Conservation (phyloP, 2,888 invertebrate species). For the Chymomyza fuscimana region DNA sequence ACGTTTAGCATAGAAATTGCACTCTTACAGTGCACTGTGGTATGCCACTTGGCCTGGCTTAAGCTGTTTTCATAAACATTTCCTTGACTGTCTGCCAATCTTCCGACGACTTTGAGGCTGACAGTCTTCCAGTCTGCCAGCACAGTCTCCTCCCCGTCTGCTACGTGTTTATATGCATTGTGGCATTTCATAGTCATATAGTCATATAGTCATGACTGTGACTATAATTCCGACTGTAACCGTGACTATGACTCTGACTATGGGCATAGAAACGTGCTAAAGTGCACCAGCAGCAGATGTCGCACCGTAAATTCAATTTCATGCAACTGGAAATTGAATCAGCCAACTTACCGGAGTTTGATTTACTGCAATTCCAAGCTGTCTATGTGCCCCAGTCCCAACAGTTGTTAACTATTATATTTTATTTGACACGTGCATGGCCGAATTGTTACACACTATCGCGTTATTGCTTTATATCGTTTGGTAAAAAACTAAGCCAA, state of each 20-base stretch:
- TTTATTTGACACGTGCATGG: neutral
- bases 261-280: conserved; percentile 47
- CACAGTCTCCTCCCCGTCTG: neutral
- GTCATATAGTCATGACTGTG: neutral
- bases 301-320: conserved; percentile 38
- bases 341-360: conserved; percentile 36
- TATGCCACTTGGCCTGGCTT: conserved; percentile 29
- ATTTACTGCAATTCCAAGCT: neutral
- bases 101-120: conserved; percentile 12
- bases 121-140: neutral
- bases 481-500: neutral
- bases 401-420: neutral
- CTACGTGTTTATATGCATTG: conserved; percentile 3
- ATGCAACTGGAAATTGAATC: conserved; percentile 54
- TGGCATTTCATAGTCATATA: neutral
- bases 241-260: neutral
- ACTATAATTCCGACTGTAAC: too few species aligned
- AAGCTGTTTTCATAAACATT: conserved; percentile 69
- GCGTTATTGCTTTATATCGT: neutral
- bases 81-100: conserved; percentile 23
- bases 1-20: conserved; percentile 64
- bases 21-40: conserved; percentile 27
- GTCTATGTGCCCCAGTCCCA: neutral
- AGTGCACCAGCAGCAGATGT: conserved; percentile 48
- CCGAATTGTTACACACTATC: neutral